These are phyloP conservation scores for Cladopsammia gracilis DNA, from an alignment of 64 coral and sea anemone species.

Conservation along the genomic window DNA sequence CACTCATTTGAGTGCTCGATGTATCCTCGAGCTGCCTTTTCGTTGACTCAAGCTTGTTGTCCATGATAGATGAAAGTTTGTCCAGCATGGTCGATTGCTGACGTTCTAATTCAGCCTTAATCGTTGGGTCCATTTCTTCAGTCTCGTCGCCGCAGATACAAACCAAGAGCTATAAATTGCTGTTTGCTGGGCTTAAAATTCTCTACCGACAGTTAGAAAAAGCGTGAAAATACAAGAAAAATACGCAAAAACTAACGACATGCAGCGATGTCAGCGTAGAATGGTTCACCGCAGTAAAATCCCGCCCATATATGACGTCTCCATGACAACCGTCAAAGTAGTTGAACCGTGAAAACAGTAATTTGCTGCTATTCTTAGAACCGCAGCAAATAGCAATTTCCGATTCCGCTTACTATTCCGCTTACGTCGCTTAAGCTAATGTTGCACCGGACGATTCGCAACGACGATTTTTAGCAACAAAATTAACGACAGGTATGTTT, in stretches of 20 bases:
- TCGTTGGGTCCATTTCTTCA: not conserved
- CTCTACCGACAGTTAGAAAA: too few species aligned
- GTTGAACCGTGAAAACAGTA: not conserved
- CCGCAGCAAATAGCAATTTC: too few species aligned
- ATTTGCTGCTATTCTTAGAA: too few species aligned
- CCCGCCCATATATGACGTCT: not conserved
- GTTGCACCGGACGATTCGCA: too few species aligned
- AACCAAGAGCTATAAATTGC: too few species aligned
- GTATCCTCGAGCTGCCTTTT: not conserved
- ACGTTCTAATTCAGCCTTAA: not conserved
- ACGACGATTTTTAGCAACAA: too few species aligned
- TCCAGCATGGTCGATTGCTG: not conserved
- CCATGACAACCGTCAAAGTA: not conserved
- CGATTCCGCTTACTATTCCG: too few species aligned
- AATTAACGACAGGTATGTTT: too few species aligned
- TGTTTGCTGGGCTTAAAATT: too few species aligned
- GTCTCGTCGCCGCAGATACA: too few species aligned
- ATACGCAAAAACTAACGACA: not conserved
- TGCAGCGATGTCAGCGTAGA: conserved; percentile 3
- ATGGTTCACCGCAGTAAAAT: conserved; percentile 5
- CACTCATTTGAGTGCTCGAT: not conserved
- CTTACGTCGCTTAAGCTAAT: too few species aligned
- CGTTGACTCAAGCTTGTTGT: not conserved
- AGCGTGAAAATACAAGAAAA: not conserved
- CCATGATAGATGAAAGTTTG: not conserved